phyloP scores from a whole-genome alignment of 2,888 invertebrate species.

The Andrena camellia region DNA sequence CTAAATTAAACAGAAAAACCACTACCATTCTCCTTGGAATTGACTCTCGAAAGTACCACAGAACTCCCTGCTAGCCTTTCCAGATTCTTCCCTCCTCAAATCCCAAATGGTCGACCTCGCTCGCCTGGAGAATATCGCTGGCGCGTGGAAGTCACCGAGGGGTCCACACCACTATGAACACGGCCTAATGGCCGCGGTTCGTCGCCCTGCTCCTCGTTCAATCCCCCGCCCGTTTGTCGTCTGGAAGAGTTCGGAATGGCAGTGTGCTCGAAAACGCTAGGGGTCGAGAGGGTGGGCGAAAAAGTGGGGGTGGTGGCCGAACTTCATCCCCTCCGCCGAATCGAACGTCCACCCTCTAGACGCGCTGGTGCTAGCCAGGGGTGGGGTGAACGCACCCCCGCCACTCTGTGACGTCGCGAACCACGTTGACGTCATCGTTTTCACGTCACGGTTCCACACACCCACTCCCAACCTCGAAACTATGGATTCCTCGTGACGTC shows the following conservation, averaged over 20 bases:
- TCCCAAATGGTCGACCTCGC: background rate
- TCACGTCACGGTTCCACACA: background rate
- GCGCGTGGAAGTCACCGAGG: background rate
- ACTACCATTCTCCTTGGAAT: background rate
- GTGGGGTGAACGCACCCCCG: background rate
- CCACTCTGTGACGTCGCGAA: constrained; percentile 21
- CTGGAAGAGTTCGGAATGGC: constrained; percentile 46
- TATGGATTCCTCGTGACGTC: constrained; percentile 10
- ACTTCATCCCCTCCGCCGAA: constrained; percentile 11
- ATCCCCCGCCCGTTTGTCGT: constrained; percentile 48
- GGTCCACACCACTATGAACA: constrained; percentile 31
- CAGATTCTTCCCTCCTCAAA: background rate
- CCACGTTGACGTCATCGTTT: constrained; percentile 1
- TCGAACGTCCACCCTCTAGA: background rate
- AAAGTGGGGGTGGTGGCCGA: constrained; percentile 23
- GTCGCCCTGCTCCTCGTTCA: constrained; percentile 63
- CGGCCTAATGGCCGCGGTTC: constrained; percentile 63
- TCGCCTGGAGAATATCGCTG: background rate
- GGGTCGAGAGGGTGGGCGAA: constrained; percentile 7
- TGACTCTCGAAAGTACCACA: background rate
- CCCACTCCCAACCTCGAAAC: background rate
- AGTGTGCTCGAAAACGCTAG: constrained; percentile 19
- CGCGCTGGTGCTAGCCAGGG: background rate
- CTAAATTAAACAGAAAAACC: background rate
- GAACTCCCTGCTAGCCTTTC: background rate